Percentiles rank a stretch among this genome's conserved stretches.
Evolutionary conservation across 1,140 invertebrate genomes (phyloP).

Genomic region (Cotesia glomerata): DNA sequence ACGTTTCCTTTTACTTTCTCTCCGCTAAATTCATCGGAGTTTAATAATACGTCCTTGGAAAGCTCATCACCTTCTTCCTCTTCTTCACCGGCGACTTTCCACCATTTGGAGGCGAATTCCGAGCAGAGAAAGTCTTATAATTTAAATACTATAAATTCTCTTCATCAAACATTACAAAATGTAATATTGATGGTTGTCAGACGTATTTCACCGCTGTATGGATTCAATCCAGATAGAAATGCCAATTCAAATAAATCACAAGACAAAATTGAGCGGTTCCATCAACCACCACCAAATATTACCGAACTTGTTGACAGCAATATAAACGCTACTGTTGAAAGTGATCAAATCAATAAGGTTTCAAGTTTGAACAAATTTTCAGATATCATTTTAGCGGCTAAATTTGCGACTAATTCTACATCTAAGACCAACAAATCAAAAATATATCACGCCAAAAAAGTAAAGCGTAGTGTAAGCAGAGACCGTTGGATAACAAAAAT

Average conservation of each 20-base stretch:
- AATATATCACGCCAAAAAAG: background rate
- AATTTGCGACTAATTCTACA: too few species aligned
- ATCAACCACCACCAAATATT: too few species aligned
- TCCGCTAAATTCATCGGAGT: background rate
- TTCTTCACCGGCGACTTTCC: background rate
- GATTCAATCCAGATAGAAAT: background rate
- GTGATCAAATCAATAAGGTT: too few species aligned
- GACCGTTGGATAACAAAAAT: constrained; percentile 34
- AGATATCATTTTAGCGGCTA: too few species aligned
- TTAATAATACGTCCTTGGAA: constrained; percentile 2
- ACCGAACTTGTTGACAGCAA: too few species aligned
- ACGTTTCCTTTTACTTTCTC: constrained; percentile 10
- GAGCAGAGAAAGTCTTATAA: constrained; percentile 2
- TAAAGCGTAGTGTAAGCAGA: background rate
- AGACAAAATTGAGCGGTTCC: background rate
- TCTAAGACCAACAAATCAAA: background rate
- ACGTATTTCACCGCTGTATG: constrained; percentile 3
- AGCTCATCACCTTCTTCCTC: background rate
- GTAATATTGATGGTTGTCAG: constrained; percentile 10
- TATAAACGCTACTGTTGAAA: too few species aligned
- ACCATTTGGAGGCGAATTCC: background rate
- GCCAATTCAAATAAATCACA: background rate
- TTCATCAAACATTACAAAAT: constrained; percentile 10
- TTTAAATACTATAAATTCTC: background rate
- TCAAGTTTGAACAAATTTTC: too few species aligned